These are phyloP conservation scores for Heliconius erato DNA, from an alignment of 2,888 invertebrate genomes.

Conservation along the genomic window DNA sequence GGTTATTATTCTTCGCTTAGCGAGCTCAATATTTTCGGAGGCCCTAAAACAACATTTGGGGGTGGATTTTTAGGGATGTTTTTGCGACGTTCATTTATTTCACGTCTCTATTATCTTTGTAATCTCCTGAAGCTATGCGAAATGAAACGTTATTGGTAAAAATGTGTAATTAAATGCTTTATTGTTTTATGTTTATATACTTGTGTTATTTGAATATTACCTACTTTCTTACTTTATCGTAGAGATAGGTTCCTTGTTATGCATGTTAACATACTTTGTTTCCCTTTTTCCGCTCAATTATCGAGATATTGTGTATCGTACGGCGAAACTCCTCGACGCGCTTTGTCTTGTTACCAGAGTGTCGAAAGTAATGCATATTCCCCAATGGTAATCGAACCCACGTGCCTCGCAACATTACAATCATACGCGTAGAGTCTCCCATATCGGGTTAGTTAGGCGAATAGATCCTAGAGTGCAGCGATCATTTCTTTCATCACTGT, in stretches of 20 bases:
- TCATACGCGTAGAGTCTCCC: too few species aligned
- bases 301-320: neutral
- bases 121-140: constrained; percentile 50
- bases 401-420: too few species aligned
- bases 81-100: constrained; percentile 71
- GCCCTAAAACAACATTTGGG: constrained; percentile 74
- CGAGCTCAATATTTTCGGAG: constrained; percentile 74
- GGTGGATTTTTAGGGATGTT: constrained; percentile 68
- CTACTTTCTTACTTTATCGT: neutral
- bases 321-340: neutral
- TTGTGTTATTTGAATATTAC: neutral
- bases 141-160: constrained; percentile 25
- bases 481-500: too few species aligned
- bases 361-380: neutral
- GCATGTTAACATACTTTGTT: neutral
- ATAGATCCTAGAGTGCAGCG: too few species aligned
- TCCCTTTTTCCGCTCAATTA: neutral
- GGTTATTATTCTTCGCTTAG: constrained; percentile 77
- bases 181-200: constrained; percentile 19
- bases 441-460: too few species aligned
- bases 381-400: neutral
- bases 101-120: constrained; percentile 64
- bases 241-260: too few species aligned
- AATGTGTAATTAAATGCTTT: constrained; percentile 18
- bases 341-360: neutral